Evolutionary conservation across 2,888 invertebrate genomes (phyloP), one percentile per base, ranked within the genome.

Genomic region (Pammene aurita): DNA sequence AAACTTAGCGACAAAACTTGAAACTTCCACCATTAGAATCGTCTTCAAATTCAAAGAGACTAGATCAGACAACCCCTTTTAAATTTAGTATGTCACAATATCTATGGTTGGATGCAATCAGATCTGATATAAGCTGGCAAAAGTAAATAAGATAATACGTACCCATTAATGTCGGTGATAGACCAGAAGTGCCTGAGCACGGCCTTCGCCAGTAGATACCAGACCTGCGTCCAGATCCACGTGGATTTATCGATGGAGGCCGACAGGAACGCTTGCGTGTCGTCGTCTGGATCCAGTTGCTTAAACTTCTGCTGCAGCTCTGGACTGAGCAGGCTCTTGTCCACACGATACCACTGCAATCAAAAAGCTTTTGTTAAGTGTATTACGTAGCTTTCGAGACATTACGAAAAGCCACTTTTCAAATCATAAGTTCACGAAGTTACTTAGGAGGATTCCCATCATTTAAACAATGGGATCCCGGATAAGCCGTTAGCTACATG

Each of bases 81-180:
- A 9, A 38, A 38, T 38, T 38, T 38, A 38, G 38, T 38, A 0
- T 38, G 26, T 4, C 26, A 26, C 26, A 26, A 26, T 26, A 26
- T 26, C 26, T 26, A 26, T 26, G 26, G 26, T 26, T 26, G 2
- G 26, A 26, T 26, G 26, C 26, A 26, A 26, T 4, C 26, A 26
- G 2, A 26, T 26, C 1, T 26, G 26, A 4, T 26, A 26, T 26
- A 26, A 26, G 26, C 26, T 26, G 26, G 26, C 4, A 26, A 2
- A 26, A 26, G 26, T 26, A 38, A 9, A 2, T 9, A 38, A 38
- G 9, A 38, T 9, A 67, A 58, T 38, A 94, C 95, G 95, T 88
- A 97, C 95, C 98, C 98, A 91, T 99, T 99, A 74, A 98, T 97
- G 77, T 98, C 98, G 2, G 99, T 99, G 84, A 97, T 96, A 41